Conservation (phyloP, 2,888 invertebrate genomes). For the Drosophila kuntzei region DNA sequence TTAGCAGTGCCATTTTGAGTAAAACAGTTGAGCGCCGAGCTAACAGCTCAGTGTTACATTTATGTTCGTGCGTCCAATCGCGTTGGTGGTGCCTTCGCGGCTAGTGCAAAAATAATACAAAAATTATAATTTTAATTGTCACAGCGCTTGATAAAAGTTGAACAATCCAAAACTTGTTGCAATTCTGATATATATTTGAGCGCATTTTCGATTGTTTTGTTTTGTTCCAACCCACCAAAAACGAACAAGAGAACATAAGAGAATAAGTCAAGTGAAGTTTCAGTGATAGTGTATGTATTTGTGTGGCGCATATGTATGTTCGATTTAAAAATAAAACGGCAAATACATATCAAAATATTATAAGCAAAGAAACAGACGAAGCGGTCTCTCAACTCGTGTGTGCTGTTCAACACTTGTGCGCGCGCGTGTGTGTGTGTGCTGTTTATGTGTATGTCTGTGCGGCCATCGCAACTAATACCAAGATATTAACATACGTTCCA, state of each 20-base stretch:
- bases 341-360: conserved; percentile 77
- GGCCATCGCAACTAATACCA: conserved; percentile 45
- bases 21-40: conserved; percentile 14
- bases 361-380: conserved; percentile 58
- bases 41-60: conserved; percentile 40
- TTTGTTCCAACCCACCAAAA: background rate
- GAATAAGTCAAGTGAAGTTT: conserved; percentile 19
- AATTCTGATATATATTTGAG: conserved; percentile 14
- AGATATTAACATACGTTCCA: conserved; percentile 37
- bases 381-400: conserved; percentile 33
- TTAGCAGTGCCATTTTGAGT: conserved; percentile 56
- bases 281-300: conserved; percentile 27
- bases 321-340: conserved; percentile 81
- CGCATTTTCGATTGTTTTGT: conserved; percentile 6
- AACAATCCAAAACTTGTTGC: background rate
- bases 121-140: conserved; percentile 4
- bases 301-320: conserved; percentile 48
- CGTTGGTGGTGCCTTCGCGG: conserved; percentile 47
- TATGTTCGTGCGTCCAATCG: conserved; percentile 46
- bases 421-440: conserved; percentile 21
- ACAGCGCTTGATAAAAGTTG: conserved; percentile 6
- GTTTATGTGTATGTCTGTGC: conserved; percentile 19
- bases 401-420: conserved; percentile 37
- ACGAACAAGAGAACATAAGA: conserved; percentile 16
- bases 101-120: conserved; percentile 17